Conservation (phyloP, 2,797 vertebrate genomes). For the Coendou prehensilis region DNA sequence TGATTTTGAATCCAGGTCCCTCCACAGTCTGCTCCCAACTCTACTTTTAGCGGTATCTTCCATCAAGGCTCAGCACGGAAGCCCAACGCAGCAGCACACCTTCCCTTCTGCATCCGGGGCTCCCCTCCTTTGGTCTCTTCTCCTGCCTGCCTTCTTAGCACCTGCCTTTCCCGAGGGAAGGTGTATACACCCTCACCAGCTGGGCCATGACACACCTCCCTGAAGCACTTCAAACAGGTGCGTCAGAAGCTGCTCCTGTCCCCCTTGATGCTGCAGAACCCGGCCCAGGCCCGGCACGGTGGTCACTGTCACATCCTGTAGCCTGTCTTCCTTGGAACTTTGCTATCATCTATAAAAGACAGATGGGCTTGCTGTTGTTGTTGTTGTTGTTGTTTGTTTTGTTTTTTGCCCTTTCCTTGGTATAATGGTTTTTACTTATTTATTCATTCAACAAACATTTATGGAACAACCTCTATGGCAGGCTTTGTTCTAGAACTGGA, state of each 20-base stretch:
- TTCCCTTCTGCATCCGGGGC: neutral
- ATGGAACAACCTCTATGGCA: fast-evolving
- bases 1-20: neutral
- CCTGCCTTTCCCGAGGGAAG: neutral
- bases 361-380: neutral
- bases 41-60: neutral
- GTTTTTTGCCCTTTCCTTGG: neutral
- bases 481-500: neutral
- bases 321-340: neutral
- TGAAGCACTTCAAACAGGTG: neutral
- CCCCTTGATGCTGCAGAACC: neutral
- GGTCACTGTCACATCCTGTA: too few species aligned
- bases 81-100: fast-evolving
- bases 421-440: neutral
- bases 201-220: neutral
- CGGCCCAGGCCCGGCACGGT: fast-evolving
- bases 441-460: neutral
- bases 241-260: neutral
- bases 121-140: neutral
- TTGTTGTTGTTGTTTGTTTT: neutral
- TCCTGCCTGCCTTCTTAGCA: neutral
- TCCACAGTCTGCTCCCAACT: neutral
- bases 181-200: neutral
- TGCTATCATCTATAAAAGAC: neutral
- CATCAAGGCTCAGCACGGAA: neutral